Evolutionary conservation across 2,797 vertebrate genomes (phyloP).

Genomic region (Falco concolor): DNA sequence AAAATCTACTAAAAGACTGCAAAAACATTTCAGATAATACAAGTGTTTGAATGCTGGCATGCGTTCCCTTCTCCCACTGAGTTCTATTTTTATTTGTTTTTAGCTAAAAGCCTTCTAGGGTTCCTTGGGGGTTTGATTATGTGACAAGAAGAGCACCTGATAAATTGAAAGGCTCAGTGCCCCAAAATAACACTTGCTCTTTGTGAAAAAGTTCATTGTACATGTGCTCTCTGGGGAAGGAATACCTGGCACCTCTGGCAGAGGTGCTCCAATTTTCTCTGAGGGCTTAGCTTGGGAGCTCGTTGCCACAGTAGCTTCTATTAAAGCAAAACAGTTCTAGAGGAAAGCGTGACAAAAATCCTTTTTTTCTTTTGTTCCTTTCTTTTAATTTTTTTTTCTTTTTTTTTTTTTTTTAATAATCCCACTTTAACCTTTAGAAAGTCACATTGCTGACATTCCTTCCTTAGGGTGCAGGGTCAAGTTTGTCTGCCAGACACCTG

Average conservation of each 20-base stretch:
- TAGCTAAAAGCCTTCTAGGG: not conserved
- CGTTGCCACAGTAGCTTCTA: not conserved
- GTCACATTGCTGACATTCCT: not conserved
- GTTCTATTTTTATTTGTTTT: constrained; percentile 8
- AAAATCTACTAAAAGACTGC: not conserved
- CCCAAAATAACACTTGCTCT: not conserved
- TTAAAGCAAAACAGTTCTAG: not conserved
- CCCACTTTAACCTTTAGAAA: not conserved
- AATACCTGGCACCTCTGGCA: not conserved
- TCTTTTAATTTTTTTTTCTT: not conserved
- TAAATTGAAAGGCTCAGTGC: not conserved
- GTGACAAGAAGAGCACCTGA: not conserved
- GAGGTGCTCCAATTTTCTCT: not conserved
- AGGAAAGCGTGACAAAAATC: not conserved
- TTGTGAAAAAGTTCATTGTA: not conserved
- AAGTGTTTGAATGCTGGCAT: not conserved
- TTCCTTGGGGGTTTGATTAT: not conserved
- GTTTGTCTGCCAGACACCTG: not conserved
- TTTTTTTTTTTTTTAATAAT: not conserved
- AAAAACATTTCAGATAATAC: not conserved
- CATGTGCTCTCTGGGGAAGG: not conserved
- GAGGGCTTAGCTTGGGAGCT: not conserved
- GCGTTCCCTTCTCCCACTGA: not conserved
- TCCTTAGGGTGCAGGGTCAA: not conserved
- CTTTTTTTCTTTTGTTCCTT: not conserved